phyloP scores from a whole-genome alignment of 2,113 vertebrate genomes.

The Cynoglossus semilaevis region DNA sequence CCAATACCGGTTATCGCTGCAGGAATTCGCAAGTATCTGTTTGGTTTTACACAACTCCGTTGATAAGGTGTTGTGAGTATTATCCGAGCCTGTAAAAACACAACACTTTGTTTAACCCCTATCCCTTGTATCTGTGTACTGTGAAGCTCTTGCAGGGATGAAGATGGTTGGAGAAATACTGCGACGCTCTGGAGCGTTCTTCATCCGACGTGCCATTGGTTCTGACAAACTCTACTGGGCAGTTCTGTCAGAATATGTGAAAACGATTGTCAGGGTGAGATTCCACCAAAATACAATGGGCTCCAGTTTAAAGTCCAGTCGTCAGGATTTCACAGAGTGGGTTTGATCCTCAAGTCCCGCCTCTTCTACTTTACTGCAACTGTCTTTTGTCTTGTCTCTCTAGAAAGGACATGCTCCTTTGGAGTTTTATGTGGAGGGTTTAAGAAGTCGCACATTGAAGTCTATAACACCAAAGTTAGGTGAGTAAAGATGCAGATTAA shows the following conservation, averaged over 20 bases:
- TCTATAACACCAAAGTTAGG: slow-evolving; percentile 89
- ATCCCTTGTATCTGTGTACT: background rate
- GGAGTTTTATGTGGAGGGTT: slow-evolving; percentile 96
- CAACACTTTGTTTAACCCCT: too few species aligned
- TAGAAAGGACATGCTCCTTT: slow-evolving; percentile 89
- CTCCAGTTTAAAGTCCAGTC: too few species aligned
- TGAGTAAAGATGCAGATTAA: slow-evolving; percentile 48
- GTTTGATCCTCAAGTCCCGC: background rate
- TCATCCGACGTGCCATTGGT: slow-evolving; percentile 89
- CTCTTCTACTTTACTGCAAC: background rate
- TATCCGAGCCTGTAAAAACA: too few species aligned
- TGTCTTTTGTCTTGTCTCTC: slow-evolving; percentile 3
- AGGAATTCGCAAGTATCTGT: slow-evolving; percentile 88
- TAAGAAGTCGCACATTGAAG: slow-evolving; percentile 91
- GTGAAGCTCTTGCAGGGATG: slow-evolving; percentile 90
- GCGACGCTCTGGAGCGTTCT: slow-evolving; percentile 93
- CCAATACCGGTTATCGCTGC: slow-evolving; percentile 93
- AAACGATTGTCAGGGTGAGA: slow-evolving; percentile 85
- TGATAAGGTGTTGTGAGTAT: too few species aligned
- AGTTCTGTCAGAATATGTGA: slow-evolving; percentile 93
- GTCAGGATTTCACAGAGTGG: background rate
- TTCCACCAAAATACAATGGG: too few species aligned
- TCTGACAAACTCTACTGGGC: slow-evolving; percentile 95
- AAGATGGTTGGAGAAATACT: slow-evolving; percentile 88
- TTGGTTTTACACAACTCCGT: background rate